A percentile compares a stretch with the other conserved stretches of the same genome.
These are phyloP conservation scores for Agriopis aurantiaria DNA, from an alignment of 2,888 invertebrate genomes.

Conservation along the genomic window DNA sequence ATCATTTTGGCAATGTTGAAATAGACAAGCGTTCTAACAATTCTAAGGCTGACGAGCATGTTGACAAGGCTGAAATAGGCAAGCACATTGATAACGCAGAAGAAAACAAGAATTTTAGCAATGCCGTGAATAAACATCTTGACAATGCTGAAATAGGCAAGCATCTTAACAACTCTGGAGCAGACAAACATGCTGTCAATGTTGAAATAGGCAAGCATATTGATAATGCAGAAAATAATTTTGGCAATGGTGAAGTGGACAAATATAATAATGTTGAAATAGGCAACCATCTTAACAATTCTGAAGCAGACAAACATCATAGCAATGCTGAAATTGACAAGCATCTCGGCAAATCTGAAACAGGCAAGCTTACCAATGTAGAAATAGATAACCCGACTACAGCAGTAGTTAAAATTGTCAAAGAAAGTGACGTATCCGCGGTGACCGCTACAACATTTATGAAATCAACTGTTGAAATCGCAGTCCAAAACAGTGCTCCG, in stretches of 20 bases:
- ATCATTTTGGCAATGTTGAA: not conserved
- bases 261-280: not conserved
- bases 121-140: not conserved
- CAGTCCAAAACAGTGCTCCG: constrained; percentile 27
- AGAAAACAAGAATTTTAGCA: not conserved
- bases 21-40: not conserved
- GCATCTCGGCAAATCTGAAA: not conserved
- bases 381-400: constrained; percentile 5
- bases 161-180: not conserved
- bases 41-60: constrained; percentile 19
- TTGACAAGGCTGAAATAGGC: not conserved
- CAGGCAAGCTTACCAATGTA: not conserved
- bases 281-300: not conserved
- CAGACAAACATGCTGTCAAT: no score
- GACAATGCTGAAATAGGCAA: not conserved
- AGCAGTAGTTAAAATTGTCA: constrained; percentile 7
- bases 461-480: constrained; percentile 36
- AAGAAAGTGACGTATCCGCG: constrained; percentile 22
- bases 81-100: not conserved
- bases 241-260: no score
- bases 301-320: not conserved
- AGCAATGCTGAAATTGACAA: not conserved
- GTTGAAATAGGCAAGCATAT: not conserved
- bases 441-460: constrained; percentile 12
- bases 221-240: not conserved